phyloP scores from a whole-genome alignment of 1,140 invertebrate species.

The Drosophila mayri region DNA sequence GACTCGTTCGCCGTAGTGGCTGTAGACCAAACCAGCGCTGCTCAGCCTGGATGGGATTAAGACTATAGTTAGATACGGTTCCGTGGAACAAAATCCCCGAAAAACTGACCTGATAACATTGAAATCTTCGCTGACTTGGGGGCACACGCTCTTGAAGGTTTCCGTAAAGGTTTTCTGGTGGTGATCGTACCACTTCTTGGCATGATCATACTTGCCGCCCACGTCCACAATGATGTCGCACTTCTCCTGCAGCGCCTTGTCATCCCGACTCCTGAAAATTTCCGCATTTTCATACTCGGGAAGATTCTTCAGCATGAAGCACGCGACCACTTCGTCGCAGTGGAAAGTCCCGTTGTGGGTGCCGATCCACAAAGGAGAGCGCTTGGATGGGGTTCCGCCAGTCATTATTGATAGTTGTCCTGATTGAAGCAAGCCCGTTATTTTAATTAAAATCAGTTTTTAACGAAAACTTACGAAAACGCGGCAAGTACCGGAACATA shows the following conservation, averaged over 20 bases:
- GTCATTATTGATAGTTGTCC: conserved; percentile 43
- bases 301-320: conserved; percentile 94
- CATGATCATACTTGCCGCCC: conserved; percentile 94
- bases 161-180: conserved; percentile 93
- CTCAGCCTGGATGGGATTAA: conserved; percentile 90
- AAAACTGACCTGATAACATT: conserved; percentile 85
- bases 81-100: neutral
- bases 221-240: conserved; percentile 99
- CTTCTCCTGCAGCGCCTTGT: conserved; percentile 88
- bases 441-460: conserved; percentile 7
- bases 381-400: conserved; percentile 56
- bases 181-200: conserved; percentile 95
- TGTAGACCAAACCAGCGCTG: conserved; percentile 97
- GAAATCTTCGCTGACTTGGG: conserved; percentile 86
- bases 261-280: conserved; percentile 90
- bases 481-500: conserved; percentile 38
- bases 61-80: neutral
- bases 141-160: conserved; percentile 86
- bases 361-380: conserved; percentile 87
- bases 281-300: conserved; percentile 92
- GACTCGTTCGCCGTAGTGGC: conserved; percentile 94
- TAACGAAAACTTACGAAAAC: conserved; percentile 20
- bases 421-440: neutral
- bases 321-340: conserved; percentile 97
- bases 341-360: conserved; percentile 95